A percentile compares a stretch with the other conserved stretches of the same genome.
Evolutionary conservation across 2,113 vertebrate genomes (phyloP).

Genomic region (Rhipidura dahli): DNA sequence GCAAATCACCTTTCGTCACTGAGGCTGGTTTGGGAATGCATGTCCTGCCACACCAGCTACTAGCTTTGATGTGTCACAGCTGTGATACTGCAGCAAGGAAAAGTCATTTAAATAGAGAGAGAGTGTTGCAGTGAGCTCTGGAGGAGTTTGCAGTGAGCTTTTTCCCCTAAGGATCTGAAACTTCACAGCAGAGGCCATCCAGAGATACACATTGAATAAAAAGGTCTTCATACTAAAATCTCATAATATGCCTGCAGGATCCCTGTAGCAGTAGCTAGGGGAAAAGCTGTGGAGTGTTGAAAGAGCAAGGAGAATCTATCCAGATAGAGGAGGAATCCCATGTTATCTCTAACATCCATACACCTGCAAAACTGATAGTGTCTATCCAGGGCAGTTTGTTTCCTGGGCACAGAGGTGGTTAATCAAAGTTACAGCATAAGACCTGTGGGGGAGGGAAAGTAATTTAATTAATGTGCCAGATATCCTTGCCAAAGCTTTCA

Average conservation of each 20-base stretch:
- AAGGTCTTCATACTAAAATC: background rate
- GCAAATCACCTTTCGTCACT: constrained; percentile 50
- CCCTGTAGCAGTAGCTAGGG: background rate
- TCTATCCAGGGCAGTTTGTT: background rate
- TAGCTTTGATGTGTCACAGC: constrained; percentile 56
- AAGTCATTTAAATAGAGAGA: background rate
- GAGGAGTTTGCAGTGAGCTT: background rate
- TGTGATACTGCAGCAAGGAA: constrained; percentile 30
- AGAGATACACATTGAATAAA: background rate
- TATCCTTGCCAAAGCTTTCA: constrained; percentile 53
- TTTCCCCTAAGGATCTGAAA: background rate
- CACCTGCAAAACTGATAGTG: constrained; percentile 49
- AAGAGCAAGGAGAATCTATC: background rate
- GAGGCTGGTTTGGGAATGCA: background rate
- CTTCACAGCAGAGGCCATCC: background rate
- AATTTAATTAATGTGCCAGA: constrained; percentile 63
- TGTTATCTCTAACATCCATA: constrained; percentile 21
- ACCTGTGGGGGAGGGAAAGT: constrained; percentile 1
- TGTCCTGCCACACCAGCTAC: constrained; percentile 41
- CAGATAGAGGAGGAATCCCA: constrained; percentile 35
- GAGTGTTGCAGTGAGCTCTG: no score
- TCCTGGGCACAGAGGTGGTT: constrained; percentile 41
- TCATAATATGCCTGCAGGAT: background rate
- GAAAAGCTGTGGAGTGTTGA: background rate
- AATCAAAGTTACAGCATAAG: constrained; percentile 46